Percentiles rank a stretch among this genome's conserved stretches.
These are phyloP conservation scores for Drosophila lacicola DNA, from an alignment of 2,888 invertebrate genomes.

Conservation along the genomic window DNA sequence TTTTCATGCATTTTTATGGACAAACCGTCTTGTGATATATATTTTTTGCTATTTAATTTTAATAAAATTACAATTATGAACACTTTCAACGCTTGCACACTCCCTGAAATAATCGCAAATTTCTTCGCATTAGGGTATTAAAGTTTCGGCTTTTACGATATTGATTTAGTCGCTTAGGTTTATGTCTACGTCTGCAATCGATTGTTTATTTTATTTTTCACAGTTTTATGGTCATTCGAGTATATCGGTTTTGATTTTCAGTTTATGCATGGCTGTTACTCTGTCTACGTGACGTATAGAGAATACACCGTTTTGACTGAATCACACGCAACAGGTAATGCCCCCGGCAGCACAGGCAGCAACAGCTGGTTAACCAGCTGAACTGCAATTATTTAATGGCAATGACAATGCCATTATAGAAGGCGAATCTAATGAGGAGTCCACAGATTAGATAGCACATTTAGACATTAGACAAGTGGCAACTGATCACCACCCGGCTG, in stretches of 20 bases:
- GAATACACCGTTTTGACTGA: constrained; percentile 55
- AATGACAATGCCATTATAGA: constrained; percentile 20
- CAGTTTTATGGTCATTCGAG: constrained; percentile 23
- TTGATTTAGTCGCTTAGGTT: not conserved
- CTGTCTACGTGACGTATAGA: constrained; percentile 72
- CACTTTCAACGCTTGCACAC: too few species aligned
- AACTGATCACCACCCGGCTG: not conserved
- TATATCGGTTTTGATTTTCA: constrained; percentile 32
- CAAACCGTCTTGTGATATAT: too few species aligned
- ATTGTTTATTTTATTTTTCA: constrained; percentile 23
- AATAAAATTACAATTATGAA: too few species aligned
- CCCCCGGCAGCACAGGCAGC: constrained; percentile 16
- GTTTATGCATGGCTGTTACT: constrained; percentile 10
- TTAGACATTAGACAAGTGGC: constrained; percentile 1
- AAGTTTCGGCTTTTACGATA: not conserved
- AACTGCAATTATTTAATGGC: constrained; percentile 30
- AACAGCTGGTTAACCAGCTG: constrained; percentile 11
- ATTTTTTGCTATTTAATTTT: too few species aligned
- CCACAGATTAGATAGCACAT: constrained; percentile 36
- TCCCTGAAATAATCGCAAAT: too few species aligned
- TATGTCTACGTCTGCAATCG: constrained; percentile 18
- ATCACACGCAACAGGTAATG: constrained; percentile 26
- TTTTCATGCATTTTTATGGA: too few species aligned
- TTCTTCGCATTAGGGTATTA: constrained; percentile 9
- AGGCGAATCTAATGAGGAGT: constrained; percentile 1